Percentiles rank a stretch among this genome's conserved stretches.
phyloP scores from a whole-genome alignment of 2,797 vertebrate species.

The Poeciliopsis infans region DNA sequence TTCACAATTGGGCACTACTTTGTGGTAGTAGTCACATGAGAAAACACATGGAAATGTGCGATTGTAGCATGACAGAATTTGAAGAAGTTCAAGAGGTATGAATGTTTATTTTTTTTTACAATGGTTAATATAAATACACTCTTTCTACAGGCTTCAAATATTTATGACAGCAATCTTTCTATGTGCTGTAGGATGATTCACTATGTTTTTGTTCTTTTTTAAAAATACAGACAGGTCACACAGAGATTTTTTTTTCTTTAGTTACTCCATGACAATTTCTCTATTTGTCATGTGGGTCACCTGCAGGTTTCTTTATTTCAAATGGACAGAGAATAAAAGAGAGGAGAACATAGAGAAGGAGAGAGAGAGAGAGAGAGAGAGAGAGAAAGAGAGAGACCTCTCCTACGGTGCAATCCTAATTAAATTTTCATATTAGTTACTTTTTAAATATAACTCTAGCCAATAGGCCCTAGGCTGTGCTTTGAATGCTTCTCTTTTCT shows the following conservation, averaged over 20 bases:
- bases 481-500: constrained; percentile 57
- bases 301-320: constrained; percentile 34
- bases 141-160: background rate
- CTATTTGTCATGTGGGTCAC: constrained; percentile 28
- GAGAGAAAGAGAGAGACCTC: background rate
- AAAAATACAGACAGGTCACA: constrained; percentile 10
- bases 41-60: background rate
- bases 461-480: constrained; percentile 62
- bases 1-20: background rate
- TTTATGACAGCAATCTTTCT: constrained; percentile 1
- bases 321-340: constrained; percentile 5
- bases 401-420: constrained; percentile 61
- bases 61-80: background rate
- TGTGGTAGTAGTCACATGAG: background rate
- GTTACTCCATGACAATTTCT: constrained; percentile 25
- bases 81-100: background rate
- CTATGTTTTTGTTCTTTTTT: background rate
- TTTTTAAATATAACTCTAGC: constrained; percentile 78
- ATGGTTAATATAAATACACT: constrained; percentile 9
- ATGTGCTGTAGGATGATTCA: constrained; percentile 13
- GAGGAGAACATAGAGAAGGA: background rate
- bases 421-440: constrained; percentile 81
- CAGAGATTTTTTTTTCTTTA: constrained; percentile 17
- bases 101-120: background rate
- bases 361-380: background rate